These are phyloP conservation scores for Heliconius charithonia DNA, from an alignment of 2,888 invertebrate species.

Conservation along the genomic window DNA sequence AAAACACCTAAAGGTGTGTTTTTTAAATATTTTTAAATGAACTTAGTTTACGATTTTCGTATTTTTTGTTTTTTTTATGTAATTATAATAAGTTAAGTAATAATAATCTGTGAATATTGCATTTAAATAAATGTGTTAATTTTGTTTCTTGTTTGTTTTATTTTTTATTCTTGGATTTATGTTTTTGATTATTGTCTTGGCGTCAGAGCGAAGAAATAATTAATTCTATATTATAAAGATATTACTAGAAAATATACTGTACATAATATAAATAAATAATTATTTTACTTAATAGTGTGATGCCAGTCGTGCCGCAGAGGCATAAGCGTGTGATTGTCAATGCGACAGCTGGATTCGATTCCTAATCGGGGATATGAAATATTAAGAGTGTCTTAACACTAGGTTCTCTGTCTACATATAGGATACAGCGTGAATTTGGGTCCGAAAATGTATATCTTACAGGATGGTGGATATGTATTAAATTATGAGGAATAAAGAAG, in stretches of 20 bases:
- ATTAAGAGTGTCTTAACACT: neutral
- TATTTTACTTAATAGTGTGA: too few species aligned
- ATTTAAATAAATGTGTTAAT: constrained; percentile 23
- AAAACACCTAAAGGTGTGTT: neutral
- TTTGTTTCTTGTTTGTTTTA: constrained; percentile 22
- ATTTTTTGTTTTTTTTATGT: neutral
- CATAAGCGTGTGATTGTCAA: too few species aligned
- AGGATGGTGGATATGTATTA: too few species aligned
- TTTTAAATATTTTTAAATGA: neutral
- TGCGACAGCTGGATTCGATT: neutral
- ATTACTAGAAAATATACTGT: too few species aligned
- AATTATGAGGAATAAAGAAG: too few species aligned
- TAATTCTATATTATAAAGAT: too few species aligned
- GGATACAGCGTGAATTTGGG: too few species aligned
- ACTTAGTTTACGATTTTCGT: neutral
- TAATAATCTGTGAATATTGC: constrained; percentile 18
- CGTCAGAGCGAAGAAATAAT: too few species aligned
- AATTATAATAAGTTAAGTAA: neutral
- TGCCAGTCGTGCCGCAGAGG: too few species aligned
- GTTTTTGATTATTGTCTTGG: neutral
- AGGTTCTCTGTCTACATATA: too few species aligned
- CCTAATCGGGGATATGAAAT: neutral
- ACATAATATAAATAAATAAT: too few species aligned
- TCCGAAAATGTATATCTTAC: too few species aligned
- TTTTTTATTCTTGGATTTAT: neutral